phyloP scores from a whole-genome alignment of 2,797 vertebrate genomes.

The Petrocephalus sullivani region DNA sequence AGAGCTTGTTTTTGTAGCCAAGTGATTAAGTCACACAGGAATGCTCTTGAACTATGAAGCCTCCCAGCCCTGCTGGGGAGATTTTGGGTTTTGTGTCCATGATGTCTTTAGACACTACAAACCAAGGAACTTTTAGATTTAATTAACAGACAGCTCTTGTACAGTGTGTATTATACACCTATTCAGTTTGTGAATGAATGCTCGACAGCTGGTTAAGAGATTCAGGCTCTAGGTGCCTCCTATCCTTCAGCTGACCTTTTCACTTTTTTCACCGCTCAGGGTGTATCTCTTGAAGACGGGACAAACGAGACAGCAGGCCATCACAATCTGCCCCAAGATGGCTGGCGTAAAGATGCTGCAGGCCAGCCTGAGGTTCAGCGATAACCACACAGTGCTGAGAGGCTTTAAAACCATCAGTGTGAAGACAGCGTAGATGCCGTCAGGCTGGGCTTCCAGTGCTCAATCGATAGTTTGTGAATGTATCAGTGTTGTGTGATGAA shows the following conservation, averaged over 20 bases:
- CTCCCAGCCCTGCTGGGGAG: not conserved
- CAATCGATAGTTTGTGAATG: not conserved
- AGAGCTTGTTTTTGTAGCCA: not conserved
- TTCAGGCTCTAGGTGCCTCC: not conserved
- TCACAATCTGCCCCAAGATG: conserved; percentile 51
- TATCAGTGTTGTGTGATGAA: not conserved
- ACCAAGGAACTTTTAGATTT: not conserved
- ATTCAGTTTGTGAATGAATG: not conserved
- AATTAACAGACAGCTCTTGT: not conserved
- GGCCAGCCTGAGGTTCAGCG: conserved; percentile 45
- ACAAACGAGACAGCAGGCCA: conserved; percentile 27
- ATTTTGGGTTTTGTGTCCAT: not conserved
- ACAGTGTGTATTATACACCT: not conserved
- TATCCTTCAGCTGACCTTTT: not conserved
- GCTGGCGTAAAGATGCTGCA: conserved; percentile 61
- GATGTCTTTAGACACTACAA: not conserved
- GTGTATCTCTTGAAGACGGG: conserved; percentile 44
- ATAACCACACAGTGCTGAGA: conserved; percentile 40
- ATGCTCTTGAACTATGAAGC: not conserved
- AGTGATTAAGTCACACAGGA: not conserved
- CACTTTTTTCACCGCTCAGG: conserved; percentile 38
- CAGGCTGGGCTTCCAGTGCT: not conserved
- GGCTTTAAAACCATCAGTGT: conserved; percentile 59
- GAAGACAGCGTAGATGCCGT: conserved; percentile 28
- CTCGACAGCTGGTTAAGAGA: not conserved